Base-by-base conservation (phyloP, 2,797 vertebrate genomes). In the Agapornis canus region DNA sequence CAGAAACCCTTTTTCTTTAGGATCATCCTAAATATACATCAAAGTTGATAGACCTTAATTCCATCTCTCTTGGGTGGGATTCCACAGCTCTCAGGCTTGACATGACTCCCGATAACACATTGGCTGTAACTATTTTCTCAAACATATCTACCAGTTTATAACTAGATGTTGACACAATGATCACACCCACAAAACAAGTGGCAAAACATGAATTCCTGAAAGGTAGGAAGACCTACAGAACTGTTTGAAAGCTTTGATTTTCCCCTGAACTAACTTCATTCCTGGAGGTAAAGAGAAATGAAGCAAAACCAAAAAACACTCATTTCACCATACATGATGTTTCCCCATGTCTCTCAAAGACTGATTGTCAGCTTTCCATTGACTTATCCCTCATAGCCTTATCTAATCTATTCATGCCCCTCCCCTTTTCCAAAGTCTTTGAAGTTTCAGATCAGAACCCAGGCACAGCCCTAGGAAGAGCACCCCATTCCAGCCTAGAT, bases 381-480 rank as follows among this genome's bases (percentile, higher is more conserved):
- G 25, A 86, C 59, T 86, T 54, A 75, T 65, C 54, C 35, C 22
- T 93, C 37, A 31, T 13, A 81, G 82, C 35, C 54, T 63, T 86
- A 84, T 63, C 43, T 95, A 89, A 79, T 83, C 73, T 91, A 56
- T 90, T 88, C 39, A 82, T 71, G 29, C 52, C 37, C 48, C 76
- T 91, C 61, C 61, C 42, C 49, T 82, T 86, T 90, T 39, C 69
- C 35, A 32, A 87, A 85, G 39, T 11, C 77, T 94, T 95, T 96
- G 93, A 96, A 95, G 91, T 91, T 91, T 92, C 87, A 81, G 52
- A 90, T 94, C 63, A 92, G 39, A 86, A 54, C 37, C 40, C 39
- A 86, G 76, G 82, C 87, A 82, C 82, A 96, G 89, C 91, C 91
- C 42, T 22, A 85, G 87, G 92, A 94, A 49, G 27, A 54, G 57